Conservation (phyloP, 2,113 vertebrate genomes). For the Mormoops blainvillei region DNA sequence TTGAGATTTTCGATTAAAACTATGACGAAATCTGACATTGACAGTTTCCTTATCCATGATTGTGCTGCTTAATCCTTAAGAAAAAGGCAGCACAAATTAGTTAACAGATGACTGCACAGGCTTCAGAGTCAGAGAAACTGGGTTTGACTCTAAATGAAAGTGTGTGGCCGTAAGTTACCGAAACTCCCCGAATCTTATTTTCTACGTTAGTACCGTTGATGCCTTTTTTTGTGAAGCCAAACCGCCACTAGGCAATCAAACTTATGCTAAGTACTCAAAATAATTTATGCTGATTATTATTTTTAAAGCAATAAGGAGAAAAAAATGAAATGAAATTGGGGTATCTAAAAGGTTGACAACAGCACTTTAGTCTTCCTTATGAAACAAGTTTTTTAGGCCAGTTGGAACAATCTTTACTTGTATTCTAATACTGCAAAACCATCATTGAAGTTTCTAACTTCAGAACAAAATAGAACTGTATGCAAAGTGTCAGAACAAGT, state of each 20-base stretch:
- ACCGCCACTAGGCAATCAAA: background rate
- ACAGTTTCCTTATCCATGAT: background rate
- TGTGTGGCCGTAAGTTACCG: background rate
- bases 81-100: background rate
- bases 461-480: background rate
- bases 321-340: background rate
- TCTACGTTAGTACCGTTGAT: background rate
- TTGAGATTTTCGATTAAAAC: background rate
- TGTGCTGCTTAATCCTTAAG: background rate
- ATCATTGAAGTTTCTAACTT: background rate
- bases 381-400: conserved; percentile 30
- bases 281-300: background rate
- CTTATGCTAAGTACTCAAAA: background rate
- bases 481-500: background rate
- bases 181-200: background rate
- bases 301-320: background rate
- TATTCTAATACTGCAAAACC: background rate
- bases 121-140: background rate
- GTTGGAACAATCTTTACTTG: background rate
- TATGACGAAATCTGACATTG: background rate
- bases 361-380: background rate
- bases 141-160: background rate
- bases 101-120: background rate
- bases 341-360: background rate
- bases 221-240: background rate